Evolutionary conservation across 2,888 invertebrate species (phyloP).

Genomic region (Pyrochroa serraticornis): DNA sequence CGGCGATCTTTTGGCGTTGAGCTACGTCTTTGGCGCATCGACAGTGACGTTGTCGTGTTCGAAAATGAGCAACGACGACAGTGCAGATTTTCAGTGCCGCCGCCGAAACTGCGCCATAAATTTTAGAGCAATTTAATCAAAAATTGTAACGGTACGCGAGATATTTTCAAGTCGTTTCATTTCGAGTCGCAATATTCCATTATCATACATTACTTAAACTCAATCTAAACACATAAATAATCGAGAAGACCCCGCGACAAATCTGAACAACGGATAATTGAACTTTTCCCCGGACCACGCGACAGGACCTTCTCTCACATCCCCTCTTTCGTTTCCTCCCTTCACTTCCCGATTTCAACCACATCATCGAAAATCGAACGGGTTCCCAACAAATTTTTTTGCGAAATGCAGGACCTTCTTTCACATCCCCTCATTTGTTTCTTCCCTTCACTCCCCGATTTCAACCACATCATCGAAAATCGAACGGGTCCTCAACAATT

Average conservation of each 20-base stretch:
- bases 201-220: conserved; percentile 55
- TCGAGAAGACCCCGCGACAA: conserved; percentile 45
- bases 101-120: conserved; percentile 39
- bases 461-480: too few relatives aligned
- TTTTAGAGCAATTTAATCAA: conserved; percentile 54
- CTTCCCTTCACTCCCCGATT: too few relatives aligned
- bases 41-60: too few relatives aligned
- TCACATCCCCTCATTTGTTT: too few relatives aligned
- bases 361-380: too few relatives aligned
- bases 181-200: conserved; percentile 51
- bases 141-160: conserved; percentile 45
- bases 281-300: conserved; percentile 46
- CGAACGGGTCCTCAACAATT: too few relatives aligned
- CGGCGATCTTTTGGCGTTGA: too few relatives aligned
- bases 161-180: conserved; percentile 49
- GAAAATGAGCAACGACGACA: neutral
- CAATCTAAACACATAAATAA: conserved; percentile 55
- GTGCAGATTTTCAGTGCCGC: neutral
- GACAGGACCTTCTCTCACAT: neutral
- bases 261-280: conserved; percentile 48
- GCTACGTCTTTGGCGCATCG: too few relatives aligned
- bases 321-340: too few relatives aligned
- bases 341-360: too few relatives aligned
- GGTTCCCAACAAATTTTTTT: too few relatives aligned
- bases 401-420: too few relatives aligned